These are phyloP conservation scores for Stomorhina lunata DNA, from an alignment of 2,888 invertebrate species.

Conservation along the genomic window DNA sequence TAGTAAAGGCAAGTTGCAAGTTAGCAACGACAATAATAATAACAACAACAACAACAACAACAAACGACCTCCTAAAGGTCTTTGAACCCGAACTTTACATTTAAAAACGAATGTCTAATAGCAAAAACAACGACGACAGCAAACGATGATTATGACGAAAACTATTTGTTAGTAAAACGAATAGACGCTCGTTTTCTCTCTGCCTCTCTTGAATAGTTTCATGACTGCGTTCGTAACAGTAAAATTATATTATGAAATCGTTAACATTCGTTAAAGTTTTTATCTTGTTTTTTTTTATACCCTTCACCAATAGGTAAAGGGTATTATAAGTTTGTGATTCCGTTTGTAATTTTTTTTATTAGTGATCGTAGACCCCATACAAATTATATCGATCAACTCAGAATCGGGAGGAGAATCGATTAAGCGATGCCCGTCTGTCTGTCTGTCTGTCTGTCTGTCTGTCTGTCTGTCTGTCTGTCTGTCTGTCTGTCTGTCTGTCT, in stretches of 20 bases:
- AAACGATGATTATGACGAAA: conserved; percentile 29
- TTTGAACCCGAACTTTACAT: conserved; percentile 75
- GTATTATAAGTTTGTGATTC: too few relatives aligned
- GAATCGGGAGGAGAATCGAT: too few relatives aligned
- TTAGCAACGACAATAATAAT: conserved; percentile 10
- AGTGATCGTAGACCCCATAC: too few relatives aligned
- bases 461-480: too few relatives aligned
- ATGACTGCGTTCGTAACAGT: neutral
- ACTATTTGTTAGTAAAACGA: neutral
- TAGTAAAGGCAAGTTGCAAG: conserved; percentile 21
- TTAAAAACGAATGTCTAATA: conserved; percentile 61
- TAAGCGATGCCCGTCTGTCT: too few relatives aligned
- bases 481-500: too few relatives aligned
- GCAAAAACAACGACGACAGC: conserved; percentile 18
- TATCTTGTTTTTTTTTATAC: neutral
- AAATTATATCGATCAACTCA: too few relatives aligned
- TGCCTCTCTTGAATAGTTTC: neutral
- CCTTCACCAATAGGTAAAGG: too few relatives aligned
- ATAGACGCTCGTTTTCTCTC: neutral
- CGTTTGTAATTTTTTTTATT: too few relatives aligned
- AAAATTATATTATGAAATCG: conserved; percentile 42
- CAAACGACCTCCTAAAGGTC: conserved; percentile 80
- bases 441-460: too few relatives aligned
- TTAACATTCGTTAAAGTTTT: conserved; percentile 22
- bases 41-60: conserved; percentile 55